phyloP scores from a whole-genome alignment of 2,797 vertebrate genomes.

The Halcyon chelicuti region DNA sequence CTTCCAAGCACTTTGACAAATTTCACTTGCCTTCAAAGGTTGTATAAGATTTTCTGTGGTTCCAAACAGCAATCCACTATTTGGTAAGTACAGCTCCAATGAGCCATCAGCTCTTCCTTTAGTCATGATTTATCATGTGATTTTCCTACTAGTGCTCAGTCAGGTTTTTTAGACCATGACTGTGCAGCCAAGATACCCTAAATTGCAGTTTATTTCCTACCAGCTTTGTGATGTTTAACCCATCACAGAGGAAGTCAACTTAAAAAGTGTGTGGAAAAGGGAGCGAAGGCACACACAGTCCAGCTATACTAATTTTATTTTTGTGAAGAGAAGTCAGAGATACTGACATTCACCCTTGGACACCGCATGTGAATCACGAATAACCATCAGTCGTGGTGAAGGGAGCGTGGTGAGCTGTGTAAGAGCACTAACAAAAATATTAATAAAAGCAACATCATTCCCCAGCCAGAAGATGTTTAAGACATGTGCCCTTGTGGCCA shows the following conservation, averaged over 20 bases:
- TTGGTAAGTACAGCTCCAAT: neutral
- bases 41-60: neutral
- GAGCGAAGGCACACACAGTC: neutral
- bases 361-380: rapidly evolving
- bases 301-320: neutral
- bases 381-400: neutral
- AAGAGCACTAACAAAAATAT: neutral
- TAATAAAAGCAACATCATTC: neutral
- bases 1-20: neutral
- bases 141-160: neutral
- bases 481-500: neutral
- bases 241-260: neutral
- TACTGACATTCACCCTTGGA: neutral
- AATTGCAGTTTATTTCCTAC: neutral
- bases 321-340: neutral
- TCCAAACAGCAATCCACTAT: neutral
- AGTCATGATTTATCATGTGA: neutral
- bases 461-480: neutral
- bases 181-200: neutral
- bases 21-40: neutral
- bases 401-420: neutral
- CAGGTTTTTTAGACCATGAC: neutral
- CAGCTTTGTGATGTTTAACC: neutral
- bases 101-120: neutral
- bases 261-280: neutral